These are phyloP conservation scores for Nansenia antarctica DNA, from an alignment of 2,113 vertebrate species.

Conservation along the genomic window DNA sequence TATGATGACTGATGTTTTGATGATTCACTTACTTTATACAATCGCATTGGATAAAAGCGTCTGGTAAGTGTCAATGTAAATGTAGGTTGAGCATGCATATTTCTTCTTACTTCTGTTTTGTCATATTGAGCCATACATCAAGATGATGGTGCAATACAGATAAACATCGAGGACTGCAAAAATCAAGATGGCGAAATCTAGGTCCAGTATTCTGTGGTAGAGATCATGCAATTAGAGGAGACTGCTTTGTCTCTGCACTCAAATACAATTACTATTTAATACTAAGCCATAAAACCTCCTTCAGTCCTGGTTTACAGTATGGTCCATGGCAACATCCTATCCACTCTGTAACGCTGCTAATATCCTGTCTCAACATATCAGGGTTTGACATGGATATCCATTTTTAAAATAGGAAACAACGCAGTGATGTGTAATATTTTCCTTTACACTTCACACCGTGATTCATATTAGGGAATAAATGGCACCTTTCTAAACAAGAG, in stretches of 20 bases:
- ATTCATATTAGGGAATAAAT: conserved; percentile 28
- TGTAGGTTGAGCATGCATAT: no score
- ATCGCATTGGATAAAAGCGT: no score
- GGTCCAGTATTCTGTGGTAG: no score
- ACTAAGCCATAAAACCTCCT: neutral
- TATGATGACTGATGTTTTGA: no score
- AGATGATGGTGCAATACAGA: neutral
- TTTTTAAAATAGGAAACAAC: neutral
- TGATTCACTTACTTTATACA: no score
- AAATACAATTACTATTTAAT: neutral
- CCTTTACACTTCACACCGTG: neutral
- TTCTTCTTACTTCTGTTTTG: neutral
- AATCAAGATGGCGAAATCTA: no score
- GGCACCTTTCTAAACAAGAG: conserved; percentile 15
- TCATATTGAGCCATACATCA: neutral
- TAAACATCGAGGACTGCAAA: neutral
- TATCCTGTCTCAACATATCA: neutral
- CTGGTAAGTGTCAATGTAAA: no score
- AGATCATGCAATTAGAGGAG: neutral
- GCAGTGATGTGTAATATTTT: neutral
- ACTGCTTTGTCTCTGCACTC: neutral
- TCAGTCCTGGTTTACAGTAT: neutral
- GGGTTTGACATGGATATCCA: neutral
- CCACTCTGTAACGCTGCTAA: neutral
- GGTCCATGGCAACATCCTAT: no score